phyloP scores from a whole-genome alignment of 2,113 vertebrate genomes.

The Campylomormyrus tamandua region DNA sequence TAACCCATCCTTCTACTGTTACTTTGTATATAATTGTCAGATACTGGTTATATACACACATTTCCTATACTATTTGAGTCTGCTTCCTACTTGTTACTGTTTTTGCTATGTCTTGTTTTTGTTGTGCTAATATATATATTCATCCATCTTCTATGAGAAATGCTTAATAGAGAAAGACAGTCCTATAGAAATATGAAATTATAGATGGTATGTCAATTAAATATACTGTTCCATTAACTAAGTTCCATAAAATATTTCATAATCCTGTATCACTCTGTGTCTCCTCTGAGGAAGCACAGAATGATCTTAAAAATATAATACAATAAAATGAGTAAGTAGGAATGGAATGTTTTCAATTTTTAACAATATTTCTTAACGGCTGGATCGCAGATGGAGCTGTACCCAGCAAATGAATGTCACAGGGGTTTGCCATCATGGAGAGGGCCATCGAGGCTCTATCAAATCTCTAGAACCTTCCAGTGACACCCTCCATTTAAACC shows the following conservation, averaged over 20 bases:
- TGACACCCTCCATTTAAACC: slow-evolving; percentile 15
- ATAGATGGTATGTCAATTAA: not conserved
- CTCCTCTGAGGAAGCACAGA: not conserved
- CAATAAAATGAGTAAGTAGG: not conserved
- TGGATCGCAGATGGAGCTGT: not conserved
- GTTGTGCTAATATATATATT: not conserved
- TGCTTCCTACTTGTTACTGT: not conserved
- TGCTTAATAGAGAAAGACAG: not conserved
- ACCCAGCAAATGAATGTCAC: not conserved
- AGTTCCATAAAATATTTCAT: not conserved
- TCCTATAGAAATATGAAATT: not conserved
- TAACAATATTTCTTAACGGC: not conserved
- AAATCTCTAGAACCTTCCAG: not conserved
- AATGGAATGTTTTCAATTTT: not conserved
- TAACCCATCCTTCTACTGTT: not conserved
- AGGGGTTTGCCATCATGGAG: not conserved
- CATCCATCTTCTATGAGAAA: not conserved
- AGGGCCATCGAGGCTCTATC: not conserved
- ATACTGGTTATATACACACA: not conserved
- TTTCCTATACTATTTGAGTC: not conserved
- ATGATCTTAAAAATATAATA: not conserved
- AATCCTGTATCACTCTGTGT: not conserved
- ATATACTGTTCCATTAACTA: not conserved
- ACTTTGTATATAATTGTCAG: not conserved
- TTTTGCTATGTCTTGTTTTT: not conserved